phyloP scores from a whole-genome alignment of 64 coral and sea anemone species.

The Platygyra sinensis region DNA sequence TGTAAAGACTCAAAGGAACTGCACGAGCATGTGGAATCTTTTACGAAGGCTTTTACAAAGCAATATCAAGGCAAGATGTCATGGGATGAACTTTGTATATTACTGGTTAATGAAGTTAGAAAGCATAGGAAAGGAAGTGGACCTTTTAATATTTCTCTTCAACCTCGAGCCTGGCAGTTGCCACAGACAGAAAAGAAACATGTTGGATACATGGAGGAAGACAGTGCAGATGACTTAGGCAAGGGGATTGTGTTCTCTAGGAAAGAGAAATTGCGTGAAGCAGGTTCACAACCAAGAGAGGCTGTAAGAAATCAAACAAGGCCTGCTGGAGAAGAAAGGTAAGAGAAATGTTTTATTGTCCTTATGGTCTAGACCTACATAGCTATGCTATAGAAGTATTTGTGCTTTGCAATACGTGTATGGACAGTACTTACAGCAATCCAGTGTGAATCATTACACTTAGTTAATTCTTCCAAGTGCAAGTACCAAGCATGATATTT shows the following conservation, averaged over 20 bases:
- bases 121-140: constrained; percentile 45
- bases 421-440: no score
- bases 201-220: constrained; percentile 7
- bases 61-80: constrained; percentile 82
- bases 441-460: no score
- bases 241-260: constrained; percentile 45
- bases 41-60: constrained; percentile 50
- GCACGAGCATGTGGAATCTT: constrained; percentile 33
- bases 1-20: not conserved
- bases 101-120: constrained; percentile 73
- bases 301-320: not conserved
- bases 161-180: constrained; percentile 13
- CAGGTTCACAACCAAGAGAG: not conserved
- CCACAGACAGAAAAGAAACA: constrained; percentile 30
- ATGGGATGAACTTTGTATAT: constrained; percentile 73
- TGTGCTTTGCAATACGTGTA: no score
- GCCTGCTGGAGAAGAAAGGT: constrained; percentile 55
- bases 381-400: not conserved
- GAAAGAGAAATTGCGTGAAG: constrained; percentile 22
- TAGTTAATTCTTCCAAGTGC: no score
- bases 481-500: no score
- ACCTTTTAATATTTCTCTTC: constrained; percentile 45
- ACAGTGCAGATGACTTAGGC: constrained; percentile 37
- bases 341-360: not conserved
- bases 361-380: not conserved